Conservation (phyloP, 2,888 invertebrate genomes). For the Rotaria magnacalcarata region DNA sequence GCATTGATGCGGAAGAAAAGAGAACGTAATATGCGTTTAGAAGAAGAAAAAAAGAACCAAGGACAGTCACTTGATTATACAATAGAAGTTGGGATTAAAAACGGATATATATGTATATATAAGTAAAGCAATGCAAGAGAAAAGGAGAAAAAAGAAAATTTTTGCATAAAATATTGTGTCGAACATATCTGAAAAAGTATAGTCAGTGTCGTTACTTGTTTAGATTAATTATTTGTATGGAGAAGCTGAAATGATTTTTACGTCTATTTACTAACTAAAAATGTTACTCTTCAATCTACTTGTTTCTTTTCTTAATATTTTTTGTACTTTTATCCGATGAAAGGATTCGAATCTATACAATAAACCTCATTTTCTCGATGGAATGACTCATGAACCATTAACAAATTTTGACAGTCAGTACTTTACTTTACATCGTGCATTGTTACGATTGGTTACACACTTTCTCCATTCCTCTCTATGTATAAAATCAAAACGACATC, state of each 20-base stretch:
- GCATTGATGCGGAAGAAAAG: neutral
- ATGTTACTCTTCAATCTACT: no score
- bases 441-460: neutral
- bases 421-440: neutral
- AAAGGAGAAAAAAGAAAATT: neutral
- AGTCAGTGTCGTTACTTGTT: neutral
- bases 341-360: no score
- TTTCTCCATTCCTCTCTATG: neutral
- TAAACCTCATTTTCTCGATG: no score
- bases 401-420: no score
- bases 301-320: no score
- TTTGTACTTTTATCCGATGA: no score
- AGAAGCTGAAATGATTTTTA: no score
- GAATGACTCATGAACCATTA: no score
- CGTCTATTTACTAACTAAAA: no score
- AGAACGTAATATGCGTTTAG: neutral
- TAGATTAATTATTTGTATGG: no score
- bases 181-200: neutral
- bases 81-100: neutral
- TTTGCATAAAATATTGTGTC: no score
- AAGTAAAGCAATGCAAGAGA: neutral
- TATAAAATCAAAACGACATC: neutral
- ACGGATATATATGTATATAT: neutral
- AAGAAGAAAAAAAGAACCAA: neutral
- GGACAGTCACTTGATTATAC: neutral